A percentile compares a stretch with the other conserved stretches of the same genome.
These are phyloP conservation scores for Metaphire vulgaris DNA, from an alignment of 1,140 invertebrate species.

Conservation along the genomic window DNA sequence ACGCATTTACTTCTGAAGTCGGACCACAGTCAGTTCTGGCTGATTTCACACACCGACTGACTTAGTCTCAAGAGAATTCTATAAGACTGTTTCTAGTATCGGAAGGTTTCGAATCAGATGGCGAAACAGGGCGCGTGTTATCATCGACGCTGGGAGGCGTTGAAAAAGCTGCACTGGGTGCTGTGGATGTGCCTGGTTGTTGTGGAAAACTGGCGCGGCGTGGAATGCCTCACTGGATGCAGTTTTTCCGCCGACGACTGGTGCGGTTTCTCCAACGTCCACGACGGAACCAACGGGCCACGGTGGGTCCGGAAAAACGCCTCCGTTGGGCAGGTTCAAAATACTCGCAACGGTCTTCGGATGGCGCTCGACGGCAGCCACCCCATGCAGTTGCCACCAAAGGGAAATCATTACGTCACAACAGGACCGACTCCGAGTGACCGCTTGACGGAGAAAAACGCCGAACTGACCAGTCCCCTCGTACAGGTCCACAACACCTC, in stretches of 20 bases:
- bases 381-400: not conserved
- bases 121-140: no score
- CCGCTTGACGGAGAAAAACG: not conserved
- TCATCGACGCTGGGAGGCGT: no score
- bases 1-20: no score
- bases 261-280: not conserved
- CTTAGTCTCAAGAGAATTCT: no score
- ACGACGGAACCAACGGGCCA: not conserved
- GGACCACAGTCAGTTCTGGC: no score
- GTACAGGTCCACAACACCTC: not conserved
- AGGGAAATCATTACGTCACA: not conserved
- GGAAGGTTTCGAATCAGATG: no score
- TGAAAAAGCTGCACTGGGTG: no score
- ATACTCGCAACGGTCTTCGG: not conserved
- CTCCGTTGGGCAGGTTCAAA: not conserved
- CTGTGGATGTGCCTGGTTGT: no score
- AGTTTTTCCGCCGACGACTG: not conserved
- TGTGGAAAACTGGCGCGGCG: no score
- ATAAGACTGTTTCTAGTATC: no score
- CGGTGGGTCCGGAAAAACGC: not conserved
- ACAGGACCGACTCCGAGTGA: not conserved
- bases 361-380: not conserved
- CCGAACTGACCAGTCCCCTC: not conserved
- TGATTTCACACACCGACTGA: no score
- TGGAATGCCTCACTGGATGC: not conserved